Percentiles rank a stretch among this genome's conserved stretches.
Conservation (phyloP, 1,140 invertebrate species). For the Aporrectodea caliginosa region DNA sequence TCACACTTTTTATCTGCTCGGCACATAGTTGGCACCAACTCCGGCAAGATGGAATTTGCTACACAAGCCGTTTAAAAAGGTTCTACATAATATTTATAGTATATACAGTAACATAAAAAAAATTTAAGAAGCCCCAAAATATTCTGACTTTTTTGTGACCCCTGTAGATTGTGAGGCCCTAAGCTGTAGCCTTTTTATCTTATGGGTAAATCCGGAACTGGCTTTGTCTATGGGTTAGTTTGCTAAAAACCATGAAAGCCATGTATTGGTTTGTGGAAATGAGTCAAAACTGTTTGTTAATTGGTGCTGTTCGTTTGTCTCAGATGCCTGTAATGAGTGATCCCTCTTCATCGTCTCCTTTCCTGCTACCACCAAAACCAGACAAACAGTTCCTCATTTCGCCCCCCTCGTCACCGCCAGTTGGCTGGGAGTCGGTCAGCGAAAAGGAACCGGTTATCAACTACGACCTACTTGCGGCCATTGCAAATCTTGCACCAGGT, state of each 20-base stretch:
- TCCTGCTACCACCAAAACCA: conserved; percentile 83
- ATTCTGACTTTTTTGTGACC: neutral
- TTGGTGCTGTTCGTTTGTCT: neutral
- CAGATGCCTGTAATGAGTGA: neutral
- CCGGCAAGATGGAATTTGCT: too few species aligned
- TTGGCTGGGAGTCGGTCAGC: conserved; percentile 86
- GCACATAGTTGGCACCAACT: too few species aligned
- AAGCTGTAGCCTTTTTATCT: neutral
- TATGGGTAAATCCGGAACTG: neutral
- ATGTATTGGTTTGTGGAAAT: too few species aligned
- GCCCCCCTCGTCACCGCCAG: conserved; percentile 91
- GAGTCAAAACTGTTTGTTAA: neutral
- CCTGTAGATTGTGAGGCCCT: too few species aligned
- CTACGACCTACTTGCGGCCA: conserved; percentile 84
- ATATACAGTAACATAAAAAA: too few species aligned
- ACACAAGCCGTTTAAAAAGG: too few species aligned
- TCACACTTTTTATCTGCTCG: too few species aligned
- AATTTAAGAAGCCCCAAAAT: too few species aligned
- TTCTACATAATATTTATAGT: too few species aligned
- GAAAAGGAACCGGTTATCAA: conserved; percentile 90
- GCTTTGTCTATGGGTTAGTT: neutral
- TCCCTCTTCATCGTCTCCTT: conserved; percentile 30
- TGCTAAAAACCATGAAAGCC: too few species aligned
- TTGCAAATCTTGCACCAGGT: conserved; percentile 82
- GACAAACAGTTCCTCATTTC: conserved; percentile 98